Conservation (phyloP, 2,888 invertebrate genomes). For the Muscina levida region DNA sequence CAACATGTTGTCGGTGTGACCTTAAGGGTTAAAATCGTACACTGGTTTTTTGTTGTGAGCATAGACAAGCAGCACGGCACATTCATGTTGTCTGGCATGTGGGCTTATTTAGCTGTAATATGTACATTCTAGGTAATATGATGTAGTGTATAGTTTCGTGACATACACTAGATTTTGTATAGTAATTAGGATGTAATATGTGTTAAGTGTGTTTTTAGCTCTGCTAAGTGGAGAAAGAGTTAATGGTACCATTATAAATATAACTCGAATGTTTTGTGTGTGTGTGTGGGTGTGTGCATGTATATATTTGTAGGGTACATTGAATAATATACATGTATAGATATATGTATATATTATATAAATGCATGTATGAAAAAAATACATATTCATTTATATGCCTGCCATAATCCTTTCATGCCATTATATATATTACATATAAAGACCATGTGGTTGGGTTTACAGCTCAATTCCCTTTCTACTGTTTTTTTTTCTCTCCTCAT, state of each 20-base stretch:
- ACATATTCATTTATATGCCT: background rate
- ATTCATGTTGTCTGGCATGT: no score
- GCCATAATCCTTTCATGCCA: background rate
- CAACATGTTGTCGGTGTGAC: constrained; percentile 25
- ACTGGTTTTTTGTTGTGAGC: no score
- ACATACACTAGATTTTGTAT: no score
- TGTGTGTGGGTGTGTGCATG: background rate
- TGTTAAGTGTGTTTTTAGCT: constrained; percentile 26
- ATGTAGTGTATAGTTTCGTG: no score
- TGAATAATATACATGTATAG: no score
- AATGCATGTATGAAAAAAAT: no score
- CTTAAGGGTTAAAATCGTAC: constrained; percentile 38
- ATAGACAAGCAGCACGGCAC: no score
- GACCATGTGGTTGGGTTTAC: background rate
- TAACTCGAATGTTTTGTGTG: no score
- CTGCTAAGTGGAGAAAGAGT: constrained; percentile 1
- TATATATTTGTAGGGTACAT: no score
- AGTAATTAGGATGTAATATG: constrained; percentile 21
- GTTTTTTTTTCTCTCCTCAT: no score
- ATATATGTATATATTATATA: background rate
- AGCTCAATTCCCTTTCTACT: background rate
- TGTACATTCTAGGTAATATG: no score
- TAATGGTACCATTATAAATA: constrained; percentile 8
- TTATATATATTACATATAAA: background rate
- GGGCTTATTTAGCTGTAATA: no score